Percentiles rank a stretch among this genome's conserved stretches.
These are phyloP conservation scores for Drosophila mulleri DNA, from an alignment of 2,888 invertebrate genomes.

Conservation along the genomic window DNA sequence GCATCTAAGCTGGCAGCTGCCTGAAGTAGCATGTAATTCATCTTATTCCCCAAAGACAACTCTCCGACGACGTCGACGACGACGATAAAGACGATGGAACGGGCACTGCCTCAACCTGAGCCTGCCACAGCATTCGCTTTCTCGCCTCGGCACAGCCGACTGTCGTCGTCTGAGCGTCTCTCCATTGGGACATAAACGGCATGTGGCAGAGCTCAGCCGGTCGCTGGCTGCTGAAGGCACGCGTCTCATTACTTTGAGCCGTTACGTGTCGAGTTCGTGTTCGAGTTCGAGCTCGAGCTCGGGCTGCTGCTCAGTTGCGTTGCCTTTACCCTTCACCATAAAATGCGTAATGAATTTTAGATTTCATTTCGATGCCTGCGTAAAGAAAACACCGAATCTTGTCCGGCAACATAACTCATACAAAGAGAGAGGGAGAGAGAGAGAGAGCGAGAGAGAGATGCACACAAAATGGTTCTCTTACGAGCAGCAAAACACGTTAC, in stretches of 20 bases:
- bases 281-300: constrained; percentile 1
- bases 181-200: constrained; percentile 80
- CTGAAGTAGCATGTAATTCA: constrained; percentile 81
- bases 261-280: constrained; percentile 56
- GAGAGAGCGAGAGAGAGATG: neutral
- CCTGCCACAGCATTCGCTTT: neutral
- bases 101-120: constrained; percentile 15
- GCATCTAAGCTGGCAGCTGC: constrained; percentile 62
- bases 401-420: constrained; percentile 41
- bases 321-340: constrained; percentile 38
- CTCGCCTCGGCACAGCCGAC: too few species aligned
- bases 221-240: constrained; percentile 53
- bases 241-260: constrained; percentile 72
- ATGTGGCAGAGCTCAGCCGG: constrained; percentile 58
- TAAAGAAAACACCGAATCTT: constrained; percentile 54
- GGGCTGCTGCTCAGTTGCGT: neutral
- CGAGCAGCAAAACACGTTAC: constrained; percentile 48
- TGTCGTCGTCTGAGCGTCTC: constrained; percentile 61
- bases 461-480: neutral
- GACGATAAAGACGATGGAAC: constrained; percentile 32
- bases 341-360: constrained; percentile 81
- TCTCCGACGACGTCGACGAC: constrained; percentile 38
- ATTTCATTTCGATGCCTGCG: constrained; percentile 75
- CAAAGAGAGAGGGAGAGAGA: neutral
- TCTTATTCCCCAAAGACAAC: constrained; percentile 79